A percentile compares a stretch with the other conserved stretches of the same genome.
Evolutionary conservation across 2,113 vertebrate genomes (phyloP).

Genomic region (Apistogramma diplotaenia): DNA sequence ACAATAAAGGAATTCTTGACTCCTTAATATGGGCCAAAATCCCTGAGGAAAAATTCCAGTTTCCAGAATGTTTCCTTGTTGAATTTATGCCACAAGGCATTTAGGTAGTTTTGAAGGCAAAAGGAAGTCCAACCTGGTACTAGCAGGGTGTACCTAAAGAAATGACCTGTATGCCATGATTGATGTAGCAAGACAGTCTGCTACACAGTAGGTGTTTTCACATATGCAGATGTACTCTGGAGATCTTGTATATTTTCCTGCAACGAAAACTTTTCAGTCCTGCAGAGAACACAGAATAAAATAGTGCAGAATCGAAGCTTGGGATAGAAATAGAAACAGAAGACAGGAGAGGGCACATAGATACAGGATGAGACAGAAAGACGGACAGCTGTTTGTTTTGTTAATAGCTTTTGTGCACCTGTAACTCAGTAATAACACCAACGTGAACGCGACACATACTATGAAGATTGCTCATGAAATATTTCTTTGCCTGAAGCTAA

Average conservation of each 20-base stretch:
- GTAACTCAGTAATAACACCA: conserved; percentile 20
- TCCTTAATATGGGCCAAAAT: background rate
- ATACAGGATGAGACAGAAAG: background rate
- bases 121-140: background rate
- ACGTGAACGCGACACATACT: background rate
- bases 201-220: background rate
- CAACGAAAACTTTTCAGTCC: background rate
- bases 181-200: background rate
- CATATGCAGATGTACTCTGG: conserved; percentile 2
- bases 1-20: no score
- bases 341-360: background rate
- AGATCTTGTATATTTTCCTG: background rate
- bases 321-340: background rate
- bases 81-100: background rate
- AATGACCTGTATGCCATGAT: background rate
- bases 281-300: background rate
- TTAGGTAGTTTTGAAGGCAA: background rate
- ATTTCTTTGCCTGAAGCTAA: background rate
- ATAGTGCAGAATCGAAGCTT: background rate
- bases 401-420: conserved; percentile 16
- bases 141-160: background rate
- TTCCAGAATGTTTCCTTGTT: background rate
- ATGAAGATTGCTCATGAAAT: background rate
- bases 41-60: background rate
- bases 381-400: conserved; percentile 19